Base-by-base conservation (phyloP, 2,113 vertebrate species). In the Meles meles region DNA sequence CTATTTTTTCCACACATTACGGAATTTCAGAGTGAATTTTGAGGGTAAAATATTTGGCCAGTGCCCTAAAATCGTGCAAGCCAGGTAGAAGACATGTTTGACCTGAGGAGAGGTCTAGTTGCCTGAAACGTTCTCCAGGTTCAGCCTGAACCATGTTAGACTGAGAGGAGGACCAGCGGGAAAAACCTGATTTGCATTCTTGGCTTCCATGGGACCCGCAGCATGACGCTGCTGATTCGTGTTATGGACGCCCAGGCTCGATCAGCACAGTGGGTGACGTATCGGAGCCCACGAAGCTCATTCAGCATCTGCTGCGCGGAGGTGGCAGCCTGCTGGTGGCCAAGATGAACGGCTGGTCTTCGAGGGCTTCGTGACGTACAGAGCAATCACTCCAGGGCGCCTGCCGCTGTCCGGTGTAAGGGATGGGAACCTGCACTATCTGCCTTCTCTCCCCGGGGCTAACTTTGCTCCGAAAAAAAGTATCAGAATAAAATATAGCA, bases 201-300 rank as follows among this genome's bases (percentile, higher is more conserved):
- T 20, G 76, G 29, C 34, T n/a, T 87, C 42, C 29, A 4, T 0
- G 27, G 21, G 42, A 11, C 80, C 20, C 1, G 5, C 2, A n/a
- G 5, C 18, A 0, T 1, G 20, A 6, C 0, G 1, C 5, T 0
- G 14, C 14, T 31, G 7, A 2, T 7, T 14, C 2, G 0, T 12
- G 13, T 12, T 3, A 2, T 44, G 0, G 4, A 18, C n/a, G 18
- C 29, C 29, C 34, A 12, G 0, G 0, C 17, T 49, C 17, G 12
- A 0, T 27, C 4, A 7, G 2, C 20, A 4, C 0, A 0, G 4
- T 5, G 0, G 5, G 10, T 52, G 61, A 34, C 17, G 0, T 9
- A 6, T 29, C 13, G 7, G 7, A 31, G 31, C 6, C 37, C 3
- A 3, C 9, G 3, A 14, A n/a, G 23, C 15, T 27, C 71, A 2